Conservation (phyloP, 92 coral and sea anemone genomes). For the Palythoa grandis region DNA sequence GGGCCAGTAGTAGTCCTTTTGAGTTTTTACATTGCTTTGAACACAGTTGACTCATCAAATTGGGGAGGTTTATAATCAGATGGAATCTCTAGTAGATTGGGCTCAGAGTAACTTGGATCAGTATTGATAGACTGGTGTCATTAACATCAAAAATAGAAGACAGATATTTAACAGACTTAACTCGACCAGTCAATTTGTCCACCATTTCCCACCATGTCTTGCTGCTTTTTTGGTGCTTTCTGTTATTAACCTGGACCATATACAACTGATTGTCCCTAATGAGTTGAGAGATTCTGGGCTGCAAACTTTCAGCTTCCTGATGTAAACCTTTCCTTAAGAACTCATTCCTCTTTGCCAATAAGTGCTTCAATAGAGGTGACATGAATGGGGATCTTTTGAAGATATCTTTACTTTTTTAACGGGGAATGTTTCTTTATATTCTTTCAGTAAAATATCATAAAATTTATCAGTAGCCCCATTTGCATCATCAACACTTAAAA, state of each 20-base stretch:
- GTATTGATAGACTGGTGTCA: slow-evolving; percentile 35
- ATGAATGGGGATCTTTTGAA: slow-evolving; percentile 49
- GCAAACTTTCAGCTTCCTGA: slow-evolving; percentile 27
- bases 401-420: slow-evolving; percentile 46
- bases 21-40: neutral
- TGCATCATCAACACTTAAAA: neutral
- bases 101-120: neutral
- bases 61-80: neutral
- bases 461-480: neutral
- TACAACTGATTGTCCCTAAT: slow-evolving; percentile 22
- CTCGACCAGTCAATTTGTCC: slow-evolving; percentile 39
- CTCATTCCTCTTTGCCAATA: slow-evolving; percentile 37
- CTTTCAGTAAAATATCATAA: slow-evolving; percentile 22
- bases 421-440: slow-evolving; percentile 46
- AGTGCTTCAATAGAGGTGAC: slow-evolving; percentile 50
- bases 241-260: slow-evolving; percentile 8
- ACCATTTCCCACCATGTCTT: slow-evolving; percentile 42
- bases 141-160: slow-evolving; percentile 14
- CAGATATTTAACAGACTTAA: slow-evolving; percentile 22
- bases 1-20: slow-evolving; percentile 43
- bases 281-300: slow-evolving; percentile 49
- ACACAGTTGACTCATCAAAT: neutral
- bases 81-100: slow-evolving; percentile 5
- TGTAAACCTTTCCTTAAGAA: slow-evolving; percentile 49
- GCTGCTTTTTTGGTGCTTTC: slow-evolving; percentile 32